Conservation (phyloP, 92 coral and sea anemone species). For the Zoanthus gigantus region DNA sequence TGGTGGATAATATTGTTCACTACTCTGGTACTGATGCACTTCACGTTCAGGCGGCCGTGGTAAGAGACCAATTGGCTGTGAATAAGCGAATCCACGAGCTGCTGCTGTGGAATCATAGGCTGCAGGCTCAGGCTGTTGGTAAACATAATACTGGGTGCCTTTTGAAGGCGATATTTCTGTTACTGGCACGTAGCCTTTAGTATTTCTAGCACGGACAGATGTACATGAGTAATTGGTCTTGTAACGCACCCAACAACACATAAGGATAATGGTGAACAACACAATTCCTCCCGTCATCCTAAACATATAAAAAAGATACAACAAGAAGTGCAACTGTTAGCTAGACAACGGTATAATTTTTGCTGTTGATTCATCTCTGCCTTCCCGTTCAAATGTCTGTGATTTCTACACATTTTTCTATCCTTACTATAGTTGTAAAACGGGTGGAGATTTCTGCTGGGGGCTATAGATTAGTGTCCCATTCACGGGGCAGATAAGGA, state of each 20-base stretch:
- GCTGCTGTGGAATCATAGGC: conserved; percentile 50
- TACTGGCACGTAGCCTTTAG: conserved; percentile 66
- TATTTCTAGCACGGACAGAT: conserved; percentile 48
- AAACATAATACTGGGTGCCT: conserved; percentile 72
- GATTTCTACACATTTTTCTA: too few species aligned
- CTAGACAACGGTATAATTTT: too few species aligned
- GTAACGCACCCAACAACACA: conserved; percentile 80
- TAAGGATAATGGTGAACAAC: conserved; percentile 63
- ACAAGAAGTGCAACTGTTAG: neutral
- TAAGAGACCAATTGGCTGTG: conserved; percentile 30
- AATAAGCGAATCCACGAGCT: conserved; percentile 43
- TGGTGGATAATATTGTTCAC: conserved; percentile 65
- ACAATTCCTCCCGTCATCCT: conserved; percentile 78
- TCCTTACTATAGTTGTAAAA: too few species aligned
- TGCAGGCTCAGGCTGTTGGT: conserved; percentile 72
- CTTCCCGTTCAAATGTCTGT: too few species aligned
- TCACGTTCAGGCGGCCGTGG: conserved; percentile 48
- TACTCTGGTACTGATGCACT: conserved; percentile 39
- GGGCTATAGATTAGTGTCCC: too few species aligned
- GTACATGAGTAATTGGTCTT: conserved; percentile 51
- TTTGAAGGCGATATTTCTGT: conserved; percentile 62
- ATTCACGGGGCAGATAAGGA: too few species aligned
- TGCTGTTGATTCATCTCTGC: too few species aligned
- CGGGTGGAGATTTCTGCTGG: too few species aligned
- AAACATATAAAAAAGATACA: neutral